Percentiles rank a stretch among this genome's conserved stretches.
Conservation (phyloP, 1,140 invertebrate species). For the Drosophila lacertosa region DNA sequence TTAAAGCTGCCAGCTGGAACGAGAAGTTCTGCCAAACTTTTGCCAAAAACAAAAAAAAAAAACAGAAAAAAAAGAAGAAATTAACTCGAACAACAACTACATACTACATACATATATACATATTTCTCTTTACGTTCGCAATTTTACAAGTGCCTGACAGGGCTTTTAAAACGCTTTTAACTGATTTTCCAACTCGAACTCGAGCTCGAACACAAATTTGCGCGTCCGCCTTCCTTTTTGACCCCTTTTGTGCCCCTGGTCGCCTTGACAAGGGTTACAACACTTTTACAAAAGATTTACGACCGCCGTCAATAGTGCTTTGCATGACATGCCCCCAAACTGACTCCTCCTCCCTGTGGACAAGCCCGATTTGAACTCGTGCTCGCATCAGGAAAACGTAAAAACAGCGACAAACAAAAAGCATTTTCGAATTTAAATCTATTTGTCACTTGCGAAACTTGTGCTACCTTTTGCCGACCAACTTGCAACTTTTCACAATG, state of each 20-base stretch:
- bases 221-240: conserved; percentile 34
- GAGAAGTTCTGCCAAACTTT: not conserved
- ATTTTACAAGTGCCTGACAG: conserved; percentile 50
- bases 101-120: no score
- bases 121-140: conserved; percentile 11
- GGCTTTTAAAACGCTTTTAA: conserved; percentile 60
- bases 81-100: not conserved
- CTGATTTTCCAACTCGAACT: conserved; percentile 60
- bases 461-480: conserved; percentile 65
- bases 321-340: conserved; percentile 59
- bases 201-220: conserved; percentile 54
- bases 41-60: not conserved
- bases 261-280: conserved; percentile 66
- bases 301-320: conserved; percentile 82
- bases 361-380: conserved; percentile 16
- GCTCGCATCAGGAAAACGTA: conserved; percentile 15
- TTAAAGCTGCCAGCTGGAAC: not conserved
- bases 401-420: conserved; percentile 57
- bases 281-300: conserved; percentile 76
- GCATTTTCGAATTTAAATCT: conserved; percentile 82
- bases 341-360: not conserved
- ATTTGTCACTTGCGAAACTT: conserved; percentile 81
- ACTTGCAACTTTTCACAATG: conserved; percentile 30
- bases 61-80: not conserved
- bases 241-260: conserved; percentile 1